phyloP scores from a whole-genome alignment of 1,140 invertebrate species.

The Drosophila pandora region DNA sequence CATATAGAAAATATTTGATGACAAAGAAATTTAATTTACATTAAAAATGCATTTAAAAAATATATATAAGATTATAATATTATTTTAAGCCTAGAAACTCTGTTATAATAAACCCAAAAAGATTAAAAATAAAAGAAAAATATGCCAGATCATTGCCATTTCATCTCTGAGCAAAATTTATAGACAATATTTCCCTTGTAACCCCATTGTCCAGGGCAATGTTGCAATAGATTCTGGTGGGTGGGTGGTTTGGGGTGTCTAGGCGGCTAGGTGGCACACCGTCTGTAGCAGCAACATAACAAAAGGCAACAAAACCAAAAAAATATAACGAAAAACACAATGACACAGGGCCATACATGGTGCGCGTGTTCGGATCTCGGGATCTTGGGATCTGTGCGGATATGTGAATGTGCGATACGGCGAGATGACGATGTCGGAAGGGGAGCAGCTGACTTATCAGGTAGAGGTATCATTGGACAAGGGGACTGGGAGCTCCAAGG shows the following conservation, averaged over 20 bases:
- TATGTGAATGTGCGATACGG: constrained; percentile 40
- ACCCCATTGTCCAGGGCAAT: constrained; percentile 12
- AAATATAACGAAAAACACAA: constrained; percentile 29
- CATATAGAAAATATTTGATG: no score
- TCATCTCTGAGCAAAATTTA: background rate
- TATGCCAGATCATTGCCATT: no score
- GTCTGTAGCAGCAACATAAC: constrained; percentile 48
- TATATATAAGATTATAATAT: no score
- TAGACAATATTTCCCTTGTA: background rate
- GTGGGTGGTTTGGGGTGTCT: constrained; percentile 16
- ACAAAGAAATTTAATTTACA: no score
- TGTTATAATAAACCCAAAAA: no score
- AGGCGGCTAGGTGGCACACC: constrained; percentile 42
- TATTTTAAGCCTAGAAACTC: no score
- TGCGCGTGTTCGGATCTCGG: constrained; percentile 55
- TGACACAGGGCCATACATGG: constrained; percentile 72
- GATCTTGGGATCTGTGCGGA: constrained; percentile 17
- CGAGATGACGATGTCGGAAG: constrained; percentile 24
- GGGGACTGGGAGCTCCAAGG: background rate
- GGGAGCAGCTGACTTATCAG: constrained; percentile 3
- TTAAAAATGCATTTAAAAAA: no score
- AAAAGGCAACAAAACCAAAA: constrained; percentile 17
- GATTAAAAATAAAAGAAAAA: no score
- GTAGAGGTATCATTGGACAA: background rate
- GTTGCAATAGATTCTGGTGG: constrained; percentile 50